Conservation (phyloP, 2,888 invertebrate species). For the Vanessa cardui region DNA sequence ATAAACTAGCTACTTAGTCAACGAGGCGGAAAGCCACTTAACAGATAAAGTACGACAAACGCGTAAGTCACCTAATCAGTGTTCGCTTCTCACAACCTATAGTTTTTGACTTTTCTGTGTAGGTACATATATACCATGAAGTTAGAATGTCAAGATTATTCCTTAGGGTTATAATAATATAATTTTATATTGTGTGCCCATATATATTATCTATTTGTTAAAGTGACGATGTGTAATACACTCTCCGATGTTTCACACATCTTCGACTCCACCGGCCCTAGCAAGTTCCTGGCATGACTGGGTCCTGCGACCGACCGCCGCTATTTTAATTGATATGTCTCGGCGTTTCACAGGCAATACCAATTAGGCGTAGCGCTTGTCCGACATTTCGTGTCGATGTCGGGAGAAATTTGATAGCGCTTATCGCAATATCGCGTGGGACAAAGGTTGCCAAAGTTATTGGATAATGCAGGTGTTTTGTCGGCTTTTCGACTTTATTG, state of each 20-base stretch:
- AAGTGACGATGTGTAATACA: not conserved
- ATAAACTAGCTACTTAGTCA: no score
- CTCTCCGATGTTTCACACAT: slow-evolving; percentile 35
- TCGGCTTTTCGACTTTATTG: not conserved
- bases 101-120: no score
- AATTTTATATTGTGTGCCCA: no score
- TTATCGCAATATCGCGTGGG: slow-evolving; percentile 8
- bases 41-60: no score
- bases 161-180: no score
- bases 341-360: slow-evolving; percentile 53
- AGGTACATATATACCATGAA: no score
- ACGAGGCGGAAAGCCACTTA: no score
- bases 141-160: no score
- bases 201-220: not conserved
- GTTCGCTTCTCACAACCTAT: no score
- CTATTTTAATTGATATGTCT: slow-evolving; percentile 80
- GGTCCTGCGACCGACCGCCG: slow-evolving; percentile 45
- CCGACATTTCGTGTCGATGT: slow-evolving; percentile 31
- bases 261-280: slow-evolving; percentile 27
- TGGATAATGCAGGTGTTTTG: not conserved
- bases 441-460: slow-evolving; percentile 13
- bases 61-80: no score
- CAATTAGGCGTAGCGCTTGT: slow-evolving; percentile 49
- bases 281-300: slow-evolving; percentile 51
- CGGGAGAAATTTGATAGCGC: slow-evolving; percentile 32